A percentile compares a stretch with the other conserved stretches of the same genome.
phyloP scores from a whole-genome alignment of 2,113 vertebrate species.

The Brachionichthys hirsutus region DNA sequence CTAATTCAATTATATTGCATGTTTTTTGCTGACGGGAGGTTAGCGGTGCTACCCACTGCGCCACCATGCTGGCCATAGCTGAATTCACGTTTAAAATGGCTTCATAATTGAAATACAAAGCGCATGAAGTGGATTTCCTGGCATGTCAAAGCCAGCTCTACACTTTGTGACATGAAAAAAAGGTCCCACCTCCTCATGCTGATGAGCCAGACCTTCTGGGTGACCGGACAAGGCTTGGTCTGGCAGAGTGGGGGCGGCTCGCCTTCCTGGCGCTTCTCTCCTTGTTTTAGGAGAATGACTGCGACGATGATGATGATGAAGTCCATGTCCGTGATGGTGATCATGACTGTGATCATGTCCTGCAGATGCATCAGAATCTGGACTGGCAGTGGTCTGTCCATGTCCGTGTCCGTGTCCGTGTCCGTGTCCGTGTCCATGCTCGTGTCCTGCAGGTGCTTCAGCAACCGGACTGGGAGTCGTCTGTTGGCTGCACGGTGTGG shows the following conservation, averaged over 20 bases:
- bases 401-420: neutral
- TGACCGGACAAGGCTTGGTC: conserved; percentile 17
- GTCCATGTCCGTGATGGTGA: conserved; percentile 1
- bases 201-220: conserved; percentile 50
- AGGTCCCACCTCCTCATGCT: conserved; percentile 74
- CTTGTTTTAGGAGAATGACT: conserved; percentile 53
- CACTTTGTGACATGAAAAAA: too few relatives aligned
- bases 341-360: conserved; percentile 7
- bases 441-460: neutral
- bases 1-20: too few relatives aligned
- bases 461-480: conserved; percentile 7
- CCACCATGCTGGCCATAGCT: too few relatives aligned
- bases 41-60: too few relatives aligned
- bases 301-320: conserved; percentile 15
- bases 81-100: too few relatives aligned
- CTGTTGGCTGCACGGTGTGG: conserved; percentile 23
- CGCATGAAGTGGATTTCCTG: too few relatives aligned
- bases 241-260: neutral
- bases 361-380: neutral
- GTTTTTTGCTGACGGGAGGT: too few relatives aligned
- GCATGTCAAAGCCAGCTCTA: too few relatives aligned
- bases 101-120: too few relatives aligned
- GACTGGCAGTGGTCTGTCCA: conserved; percentile 4
- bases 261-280: conserved; percentile 56
- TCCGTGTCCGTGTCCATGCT: conserved; percentile 1